Percentiles rank a stretch among this genome's conserved stretches.
phyloP scores from a whole-genome alignment of 2,797 vertebrate species.

The Microctenopoma lineatum region DNA sequence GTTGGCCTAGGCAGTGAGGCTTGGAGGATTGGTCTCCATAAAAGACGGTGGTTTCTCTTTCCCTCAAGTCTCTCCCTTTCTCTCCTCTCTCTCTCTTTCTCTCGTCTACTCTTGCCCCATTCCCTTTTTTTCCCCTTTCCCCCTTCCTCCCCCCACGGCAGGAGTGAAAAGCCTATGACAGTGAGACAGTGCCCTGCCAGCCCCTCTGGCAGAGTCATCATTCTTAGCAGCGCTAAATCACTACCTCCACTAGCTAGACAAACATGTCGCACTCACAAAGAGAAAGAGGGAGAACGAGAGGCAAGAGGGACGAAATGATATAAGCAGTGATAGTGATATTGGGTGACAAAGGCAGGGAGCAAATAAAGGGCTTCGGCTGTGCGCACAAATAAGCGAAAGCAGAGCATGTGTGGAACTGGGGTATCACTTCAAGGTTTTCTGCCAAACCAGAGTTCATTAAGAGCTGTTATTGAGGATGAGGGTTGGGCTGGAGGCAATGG shows the following conservation, averaged over 20 bases:
- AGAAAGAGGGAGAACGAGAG: slow-evolving; percentile 43
- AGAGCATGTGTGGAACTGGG: slow-evolving; percentile 59
- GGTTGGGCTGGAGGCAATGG: slow-evolving; percentile 40
- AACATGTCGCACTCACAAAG: slow-evolving; percentile 80
- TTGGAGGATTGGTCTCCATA: slow-evolving; percentile 81
- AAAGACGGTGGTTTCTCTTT: slow-evolving; percentile 78
- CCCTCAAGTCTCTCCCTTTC: slow-evolving; percentile 56
- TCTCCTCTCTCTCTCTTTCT: slow-evolving; percentile 44
- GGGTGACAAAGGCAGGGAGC: slow-evolving; percentile 42
- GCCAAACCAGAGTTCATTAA: slow-evolving; percentile 71
- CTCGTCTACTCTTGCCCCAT: slow-evolving; percentile 24
- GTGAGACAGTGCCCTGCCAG: slow-evolving; percentile 82
- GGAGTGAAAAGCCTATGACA: slow-evolving; percentile 77
- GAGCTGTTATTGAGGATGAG: slow-evolving; percentile 53
- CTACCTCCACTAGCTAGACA: slow-evolving; percentile 84
- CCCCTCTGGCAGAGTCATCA: slow-evolving; percentile 86
- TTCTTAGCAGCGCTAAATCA: slow-evolving; percentile 84
- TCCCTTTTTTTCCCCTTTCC: slow-evolving; percentile 26
- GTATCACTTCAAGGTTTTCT: slow-evolving; percentile 62
- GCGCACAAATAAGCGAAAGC: slow-evolving; percentile 38
- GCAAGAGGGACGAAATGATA: slow-evolving; percentile 42
- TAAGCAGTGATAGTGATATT: slow-evolving; percentile 46
- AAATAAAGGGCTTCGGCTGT: slow-evolving; percentile 39
- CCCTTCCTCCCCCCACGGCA: slow-evolving; percentile 51
- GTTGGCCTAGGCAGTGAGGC: slow-evolving; percentile 77